phyloP scores from a whole-genome alignment of 2,888 invertebrate genomes.

The Tanypteryx hageni region DNA sequence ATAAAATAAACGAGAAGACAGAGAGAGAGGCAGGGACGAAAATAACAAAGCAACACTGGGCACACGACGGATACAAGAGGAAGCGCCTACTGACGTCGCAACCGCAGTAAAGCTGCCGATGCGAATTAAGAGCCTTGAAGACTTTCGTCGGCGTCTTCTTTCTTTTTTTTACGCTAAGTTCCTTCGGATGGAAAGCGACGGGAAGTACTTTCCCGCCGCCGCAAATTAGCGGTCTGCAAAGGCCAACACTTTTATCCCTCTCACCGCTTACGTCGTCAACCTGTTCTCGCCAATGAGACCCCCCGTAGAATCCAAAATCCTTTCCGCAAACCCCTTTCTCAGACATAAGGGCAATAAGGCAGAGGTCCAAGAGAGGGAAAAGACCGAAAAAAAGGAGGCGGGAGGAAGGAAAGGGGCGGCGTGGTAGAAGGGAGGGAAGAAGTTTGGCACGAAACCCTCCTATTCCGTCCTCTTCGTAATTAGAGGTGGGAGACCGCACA shows the following conservation, averaged over 20 bases:
- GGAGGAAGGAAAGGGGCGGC: not conserved
- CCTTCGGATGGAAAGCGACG: not conserved
- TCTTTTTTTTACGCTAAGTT: not conserved
- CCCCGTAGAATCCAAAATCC: not conserved
- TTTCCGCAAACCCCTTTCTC: not conserved
- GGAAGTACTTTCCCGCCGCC: not conserved
- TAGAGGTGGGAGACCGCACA: not conserved
- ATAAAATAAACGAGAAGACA: no score
- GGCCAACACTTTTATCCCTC: not conserved
- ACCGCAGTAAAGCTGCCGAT: no score
- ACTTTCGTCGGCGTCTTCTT: not conserved
- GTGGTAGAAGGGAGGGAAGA: not conserved
- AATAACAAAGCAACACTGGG: no score
- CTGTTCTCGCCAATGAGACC: not conserved
- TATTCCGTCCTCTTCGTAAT: not conserved
- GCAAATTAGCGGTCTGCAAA: not conserved
- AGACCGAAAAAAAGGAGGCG: not conserved
- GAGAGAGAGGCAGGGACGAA: no score
- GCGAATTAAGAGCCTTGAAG: no score
- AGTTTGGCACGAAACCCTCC: constrained; percentile 23
- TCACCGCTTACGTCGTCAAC: not conserved
- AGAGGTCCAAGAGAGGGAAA: not conserved
- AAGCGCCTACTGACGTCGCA: no score
- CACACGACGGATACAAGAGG: no score
- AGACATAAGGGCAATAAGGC: not conserved